Evolutionary conservation across 2,888 invertebrate species (phyloP), one percentile per base, ranked within the genome.

Genomic region (Parthenolecanium corni): DNA sequence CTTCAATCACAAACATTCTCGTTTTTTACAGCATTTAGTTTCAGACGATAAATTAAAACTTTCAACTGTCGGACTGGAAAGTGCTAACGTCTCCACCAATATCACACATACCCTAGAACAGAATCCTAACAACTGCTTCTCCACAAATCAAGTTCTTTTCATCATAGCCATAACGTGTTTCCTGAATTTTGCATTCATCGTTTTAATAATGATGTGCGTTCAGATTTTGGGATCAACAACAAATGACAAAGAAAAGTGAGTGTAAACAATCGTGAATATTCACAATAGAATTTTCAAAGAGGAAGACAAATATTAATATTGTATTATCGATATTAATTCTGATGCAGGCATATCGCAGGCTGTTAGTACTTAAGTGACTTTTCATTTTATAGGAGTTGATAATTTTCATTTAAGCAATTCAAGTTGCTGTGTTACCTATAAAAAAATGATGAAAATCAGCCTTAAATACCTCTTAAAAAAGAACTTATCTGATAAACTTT

Each of bases 91-190:
- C 14, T 49, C 49, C 9, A 21, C 49, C 18, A 49, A 20, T 2
- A 21, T 23, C 23, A 21, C 23, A 11, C 49, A 49, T 18, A 12
- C 49, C 3, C 49, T 18, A 16, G 54, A 53, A 18, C 12, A 44
- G 2, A 25, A 62, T 18, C 49, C 24, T 46, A 65, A 63, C 52
- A 80, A 31, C 62, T 71, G 71, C 62, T 71, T 70, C 67, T 67
- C 67, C 31, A 69, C 70, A 21, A 69, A 69, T 62, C 69, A 71
- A 66, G 71, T 71, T 14, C 67, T 71, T 23, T 64, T 70, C 51
- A 69, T 71, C 21, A 71, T 71, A 25, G 71, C 68, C 14, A 66
- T 71, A 62, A 71, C 71, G n/a, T 71, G 71, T 58, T 69, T 70
- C n/a, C 67, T 71, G 38, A 71, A 71, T 67, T 70, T 71, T 63